phyloP scores from a whole-genome alignment of 2,888 invertebrate genomes.

The Drosophila anomalipes region DNA sequence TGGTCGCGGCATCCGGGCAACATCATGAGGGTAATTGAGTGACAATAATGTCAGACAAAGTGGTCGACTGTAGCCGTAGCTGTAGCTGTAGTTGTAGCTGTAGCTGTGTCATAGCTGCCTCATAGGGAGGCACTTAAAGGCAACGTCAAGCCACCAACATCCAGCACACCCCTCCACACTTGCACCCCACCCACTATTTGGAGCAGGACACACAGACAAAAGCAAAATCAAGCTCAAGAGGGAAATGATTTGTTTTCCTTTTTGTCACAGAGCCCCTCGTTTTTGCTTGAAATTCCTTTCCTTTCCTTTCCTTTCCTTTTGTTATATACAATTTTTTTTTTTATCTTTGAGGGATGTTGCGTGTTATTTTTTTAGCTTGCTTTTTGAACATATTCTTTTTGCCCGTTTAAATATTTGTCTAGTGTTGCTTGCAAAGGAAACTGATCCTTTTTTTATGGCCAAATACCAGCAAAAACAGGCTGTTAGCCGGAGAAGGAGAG shows the following conservation, averaged over 20 bases:
- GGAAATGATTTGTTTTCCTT: slow-evolving; percentile 83
- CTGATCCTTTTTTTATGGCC: slow-evolving; percentile 48
- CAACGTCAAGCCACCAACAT: slow-evolving; percentile 13
- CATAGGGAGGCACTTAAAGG: slow-evolving; percentile 66
- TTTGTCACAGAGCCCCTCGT: slow-evolving; percentile 53
- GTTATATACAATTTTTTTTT: slow-evolving; percentile 26
- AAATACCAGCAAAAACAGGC: not conserved
- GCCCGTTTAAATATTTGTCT: slow-evolving; percentile 81
- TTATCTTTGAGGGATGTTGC: slow-evolving; percentile 55
- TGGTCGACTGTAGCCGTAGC: slow-evolving; percentile 47
- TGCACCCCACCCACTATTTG: slow-evolving; percentile 18
- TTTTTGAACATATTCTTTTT: slow-evolving; percentile 38
- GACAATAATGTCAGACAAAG: slow-evolving; percentile 83
- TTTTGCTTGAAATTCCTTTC: slow-evolving; percentile 38
- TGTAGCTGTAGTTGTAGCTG: slow-evolving; percentile 11
- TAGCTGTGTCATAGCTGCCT: slow-evolving; percentile 8
- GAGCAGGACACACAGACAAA: slow-evolving; percentile 56
- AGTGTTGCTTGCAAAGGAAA: slow-evolving; percentile 59
- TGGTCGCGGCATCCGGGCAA: slow-evolving; percentile 49
- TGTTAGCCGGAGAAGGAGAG: not conserved
- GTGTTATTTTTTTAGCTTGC: slow-evolving; percentile 25
- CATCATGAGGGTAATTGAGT: slow-evolving; percentile 85
- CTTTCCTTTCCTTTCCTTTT: slow-evolving; percentile 56
- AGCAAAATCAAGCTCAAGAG: slow-evolving; percentile 81
- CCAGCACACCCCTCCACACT: not conserved